These are phyloP conservation scores for Euplexia lucipara DNA, from an alignment of 2,888 invertebrate genomes.

Conservation along the genomic window DNA sequence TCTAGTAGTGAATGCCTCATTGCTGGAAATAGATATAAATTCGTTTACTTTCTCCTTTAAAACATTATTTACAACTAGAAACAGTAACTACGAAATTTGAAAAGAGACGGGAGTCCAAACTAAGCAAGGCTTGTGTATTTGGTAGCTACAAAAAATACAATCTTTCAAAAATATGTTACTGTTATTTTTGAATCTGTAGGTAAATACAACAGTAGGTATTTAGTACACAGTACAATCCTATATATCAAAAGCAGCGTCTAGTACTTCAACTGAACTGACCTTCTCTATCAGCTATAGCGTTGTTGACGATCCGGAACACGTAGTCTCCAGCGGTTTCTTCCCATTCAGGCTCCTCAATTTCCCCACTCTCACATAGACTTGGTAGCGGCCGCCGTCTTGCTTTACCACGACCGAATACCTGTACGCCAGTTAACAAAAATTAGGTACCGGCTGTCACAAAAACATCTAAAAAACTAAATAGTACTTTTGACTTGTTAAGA, in stretches of 20 bases:
- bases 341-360: slow-evolving; percentile 90
- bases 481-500: too few species aligned
- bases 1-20: slow-evolving; percentile 93
- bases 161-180: too few species aligned
- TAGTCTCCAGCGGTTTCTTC: slow-evolving; percentile 93
- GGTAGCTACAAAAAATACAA: neutral
- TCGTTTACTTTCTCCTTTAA: too few species aligned
- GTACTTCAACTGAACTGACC: slow-evolving; percentile 79
- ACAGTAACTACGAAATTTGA: too few species aligned
- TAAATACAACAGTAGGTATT: too few species aligned
- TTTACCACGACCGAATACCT: slow-evolving; percentile 91
- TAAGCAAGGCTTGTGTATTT: too few species aligned
- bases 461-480: too few species aligned
- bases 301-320: slow-evolving; percentile 97
- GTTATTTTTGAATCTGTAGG: too few species aligned
- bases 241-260: neutral
- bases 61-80: too few species aligned
- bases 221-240: too few species aligned
- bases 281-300: slow-evolving; percentile 93
- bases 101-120: too few species aligned
- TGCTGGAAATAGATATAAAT: slow-evolving; percentile 89
- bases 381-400: slow-evolving; percentile 92
- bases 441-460: too few species aligned
- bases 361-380: slow-evolving; percentile 92
- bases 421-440: neutral